A percentile compares a stretch with the other conserved stretches of the same genome.
Conservation (phyloP, 2,888 invertebrate genomes). For the Geotrupes spiniger region DNA sequence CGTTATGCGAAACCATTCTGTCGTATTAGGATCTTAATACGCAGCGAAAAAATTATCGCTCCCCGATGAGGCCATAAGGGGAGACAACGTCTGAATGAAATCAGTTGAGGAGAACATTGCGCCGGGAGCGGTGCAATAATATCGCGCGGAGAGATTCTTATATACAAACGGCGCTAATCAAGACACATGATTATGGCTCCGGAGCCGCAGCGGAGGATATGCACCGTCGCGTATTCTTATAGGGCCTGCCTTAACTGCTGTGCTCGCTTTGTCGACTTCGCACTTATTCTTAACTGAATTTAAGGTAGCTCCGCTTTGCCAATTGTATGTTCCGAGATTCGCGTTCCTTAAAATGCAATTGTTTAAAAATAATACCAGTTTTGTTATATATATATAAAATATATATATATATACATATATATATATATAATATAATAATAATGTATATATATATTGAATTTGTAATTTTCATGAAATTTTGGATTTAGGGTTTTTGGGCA, state of each 20-base stretch:
- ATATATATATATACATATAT: no score
- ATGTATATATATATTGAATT: no score
- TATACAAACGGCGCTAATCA: constrained; percentile 52
- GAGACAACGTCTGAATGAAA: constrained; percentile 30
- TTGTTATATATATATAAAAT: no score
- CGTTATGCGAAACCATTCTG: no score
- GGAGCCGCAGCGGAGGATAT: constrained; percentile 42
- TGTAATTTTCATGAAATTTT: no score
- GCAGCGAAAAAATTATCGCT: constrained; percentile 4
- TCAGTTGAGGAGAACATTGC: constrained; percentile 29
- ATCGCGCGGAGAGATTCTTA: constrained; percentile 46
- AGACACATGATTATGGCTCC: constrained; percentile 51
- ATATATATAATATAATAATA: no score
- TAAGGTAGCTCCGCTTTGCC: background rate
- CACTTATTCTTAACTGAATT: constrained; percentile 5
- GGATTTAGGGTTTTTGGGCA: no score
- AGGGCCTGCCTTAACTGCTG: constrained; percentile 3
- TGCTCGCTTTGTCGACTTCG: constrained; percentile 7
- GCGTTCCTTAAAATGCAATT: no score
- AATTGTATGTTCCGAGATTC: no score
- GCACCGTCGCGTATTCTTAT: constrained; percentile 37
- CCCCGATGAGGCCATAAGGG: constrained; percentile 14
- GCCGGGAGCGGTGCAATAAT: constrained; percentile 38
- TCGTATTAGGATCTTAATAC: no score
- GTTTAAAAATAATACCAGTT: no score